Evolutionary conservation across 2,888 invertebrate genomes (phyloP), one percentile per base, ranked within the genome.

Genomic region (Pasiphila rectangulata): DNA sequence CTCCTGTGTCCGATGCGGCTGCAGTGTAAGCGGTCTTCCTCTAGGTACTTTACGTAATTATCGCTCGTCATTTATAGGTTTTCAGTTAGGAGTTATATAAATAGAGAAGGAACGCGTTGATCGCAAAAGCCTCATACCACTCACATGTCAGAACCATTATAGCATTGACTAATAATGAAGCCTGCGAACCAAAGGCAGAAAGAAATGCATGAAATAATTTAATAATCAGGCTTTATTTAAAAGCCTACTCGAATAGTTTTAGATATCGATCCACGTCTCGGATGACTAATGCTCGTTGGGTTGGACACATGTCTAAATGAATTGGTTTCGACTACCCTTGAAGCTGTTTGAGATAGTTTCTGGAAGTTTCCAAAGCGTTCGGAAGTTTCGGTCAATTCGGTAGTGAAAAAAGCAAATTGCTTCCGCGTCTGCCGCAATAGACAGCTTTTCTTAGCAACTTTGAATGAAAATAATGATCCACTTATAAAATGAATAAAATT

Each of bases 181-280:
- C 13, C 12, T 13, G 13, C 6, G 1, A n/a, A 3, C 29, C 15
- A 1, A 1, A 4, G 4, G n/a, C 16, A 2, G 9, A 16, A 30
- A 15, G 13, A 30, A 30, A 13, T 30, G 15, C 9, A n/a, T n/a
- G n/a, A n/a, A n/a, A n/a, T 15, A 30, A 16, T 45, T 40, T 23
- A 24, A 44, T 20, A 15, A 24, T 10, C 29, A 19, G 10, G 29
- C 44, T 46, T 17, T 40, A 40, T 46, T 37, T 20, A 36, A 49
- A 53, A 43, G 41, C 46, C 38, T 35, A 42, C 38, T 42, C 30
- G 36, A 29, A 29, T 39, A 36, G 46, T 49, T 49, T 53, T 46
- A 49, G 54, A 54, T 47, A 54, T 56, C 49, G 56, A 54, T 51
- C 49, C 34, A 34, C 37, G 48, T 29, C 35, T 32, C 36, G 39